Percentiles rank a stretch among this genome's conserved stretches.
phyloP scores from a whole-genome alignment of 2,113 vertebrate species.

The Nesoenas mayeri region DNA sequence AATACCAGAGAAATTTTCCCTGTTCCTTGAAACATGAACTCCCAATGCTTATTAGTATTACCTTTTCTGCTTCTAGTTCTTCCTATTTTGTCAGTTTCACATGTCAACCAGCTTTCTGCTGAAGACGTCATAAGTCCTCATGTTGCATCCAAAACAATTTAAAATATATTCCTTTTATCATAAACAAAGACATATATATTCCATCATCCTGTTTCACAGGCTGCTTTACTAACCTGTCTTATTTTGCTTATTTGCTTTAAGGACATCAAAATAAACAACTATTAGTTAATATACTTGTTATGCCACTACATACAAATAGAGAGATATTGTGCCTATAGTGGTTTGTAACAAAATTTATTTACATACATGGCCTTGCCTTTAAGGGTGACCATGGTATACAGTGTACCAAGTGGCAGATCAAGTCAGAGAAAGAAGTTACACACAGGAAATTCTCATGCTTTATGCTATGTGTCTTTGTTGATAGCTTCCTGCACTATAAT shows the following conservation, averaged over 20 bases:
- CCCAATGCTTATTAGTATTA: not conserved
- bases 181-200: not conserved
- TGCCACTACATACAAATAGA: not conserved
- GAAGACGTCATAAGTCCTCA: not conserved
- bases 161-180: not conserved
- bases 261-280: not conserved
- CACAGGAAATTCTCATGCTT: not conserved
- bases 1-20: not conserved
- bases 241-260: not conserved
- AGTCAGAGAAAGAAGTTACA: not conserved
- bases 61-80: not conserved
- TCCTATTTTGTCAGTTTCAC: not conserved
- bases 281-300: not conserved
- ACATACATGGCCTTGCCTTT: not conserved
- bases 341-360: not conserved
- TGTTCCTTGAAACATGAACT: not conserved
- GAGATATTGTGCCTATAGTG: not conserved
- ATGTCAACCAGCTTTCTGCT: not conserved
- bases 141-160: not conserved
- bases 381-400: not conserved
- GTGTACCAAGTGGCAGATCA: not conserved
- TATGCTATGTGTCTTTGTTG: not conserved
- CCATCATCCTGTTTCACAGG: not conserved
- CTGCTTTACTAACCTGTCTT: not conserved
- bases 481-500: not conserved